phyloP scores from a whole-genome alignment of 2,113 vertebrate genomes.

The Vombatus ursinus region DNA sequence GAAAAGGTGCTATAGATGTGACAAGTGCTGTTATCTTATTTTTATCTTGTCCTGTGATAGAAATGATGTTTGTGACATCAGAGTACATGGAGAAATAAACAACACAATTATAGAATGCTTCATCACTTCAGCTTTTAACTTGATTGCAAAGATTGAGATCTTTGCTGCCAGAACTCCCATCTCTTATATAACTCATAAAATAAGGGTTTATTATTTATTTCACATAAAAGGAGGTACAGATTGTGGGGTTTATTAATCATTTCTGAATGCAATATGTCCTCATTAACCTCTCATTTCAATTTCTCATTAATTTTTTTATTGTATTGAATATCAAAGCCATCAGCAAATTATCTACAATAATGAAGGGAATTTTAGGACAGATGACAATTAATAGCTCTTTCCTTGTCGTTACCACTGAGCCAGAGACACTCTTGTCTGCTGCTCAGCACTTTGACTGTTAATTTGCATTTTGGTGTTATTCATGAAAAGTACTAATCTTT shows the following conservation, averaged over 20 bases:
- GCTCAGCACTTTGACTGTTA: not conserved
- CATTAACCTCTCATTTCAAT: slow-evolving; percentile 3
- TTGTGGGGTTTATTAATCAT: slow-evolving; percentile 31
- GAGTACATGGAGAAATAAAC: slow-evolving; percentile 44
- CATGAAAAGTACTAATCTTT: not conserved
- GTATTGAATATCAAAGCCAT: slow-evolving; percentile 43
- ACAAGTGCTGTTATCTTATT: slow-evolving; percentile 16
- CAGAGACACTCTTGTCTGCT: not conserved
- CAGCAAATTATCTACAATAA: slow-evolving; percentile 47
- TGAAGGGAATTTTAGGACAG: slow-evolving; percentile 18
- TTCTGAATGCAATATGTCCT: slow-evolving; percentile 49
- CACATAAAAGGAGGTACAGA: slow-evolving; percentile 30
- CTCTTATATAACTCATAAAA: slow-evolving; percentile 67
- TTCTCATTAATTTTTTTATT: slow-evolving; percentile 7
- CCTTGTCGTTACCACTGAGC: slow-evolving; percentile 6
- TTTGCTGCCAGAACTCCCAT: slow-evolving; percentile 43
- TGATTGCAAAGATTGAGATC: too few species aligned
- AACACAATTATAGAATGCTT: slow-evolving; percentile 30
- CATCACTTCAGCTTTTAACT: slow-evolving; percentile 37
- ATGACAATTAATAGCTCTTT: slow-evolving; percentile 33
- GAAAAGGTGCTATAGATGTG: slow-evolving; percentile 35
- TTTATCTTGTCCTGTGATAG: slow-evolving; percentile 21
- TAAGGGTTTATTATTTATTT: slow-evolving; percentile 43
- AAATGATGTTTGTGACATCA: slow-evolving; percentile 37
- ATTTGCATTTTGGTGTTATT: not conserved